Percentiles rank a stretch among this genome's conserved stretches.
Evolutionary conservation across 2,797 vertebrate species (phyloP).

Genomic region (Valencia hispanica): DNA sequence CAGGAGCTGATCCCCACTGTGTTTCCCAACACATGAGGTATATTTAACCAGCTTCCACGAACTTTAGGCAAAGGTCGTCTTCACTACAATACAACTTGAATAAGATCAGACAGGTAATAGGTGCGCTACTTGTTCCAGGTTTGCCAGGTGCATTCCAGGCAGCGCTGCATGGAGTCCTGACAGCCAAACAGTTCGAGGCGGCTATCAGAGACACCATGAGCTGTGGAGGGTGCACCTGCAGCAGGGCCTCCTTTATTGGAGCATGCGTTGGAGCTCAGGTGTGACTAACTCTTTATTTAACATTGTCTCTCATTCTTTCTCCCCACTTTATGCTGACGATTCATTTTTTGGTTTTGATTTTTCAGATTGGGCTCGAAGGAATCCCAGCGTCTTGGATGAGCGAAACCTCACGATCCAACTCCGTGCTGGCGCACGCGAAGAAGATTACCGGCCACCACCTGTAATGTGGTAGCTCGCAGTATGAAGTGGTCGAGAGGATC

Average conservation of each 20-base stretch:
- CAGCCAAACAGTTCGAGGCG: constrained; percentile 68
- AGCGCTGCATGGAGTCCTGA: constrained; percentile 81
- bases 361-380: constrained; percentile 71
- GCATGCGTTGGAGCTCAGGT: constrained; percentile 83
- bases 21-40: constrained; percentile 82
- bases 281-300: background rate
- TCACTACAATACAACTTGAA: background rate
- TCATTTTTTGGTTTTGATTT: constrained; percentile 7
- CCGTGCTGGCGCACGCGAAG: constrained; percentile 67
- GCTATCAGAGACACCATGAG: constrained; percentile 79
- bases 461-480: constrained; percentile 25
- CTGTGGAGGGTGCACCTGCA: constrained; percentile 83
- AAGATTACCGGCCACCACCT: constrained; percentile 64
- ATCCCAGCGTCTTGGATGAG: constrained; percentile 77
- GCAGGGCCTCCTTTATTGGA: constrained; percentile 81
- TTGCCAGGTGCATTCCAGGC: constrained; percentile 84
- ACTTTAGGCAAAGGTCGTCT: background rate
- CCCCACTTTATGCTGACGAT: background rate
- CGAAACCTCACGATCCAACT: constrained; percentile 64
- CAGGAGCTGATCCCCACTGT: constrained; percentile 74
- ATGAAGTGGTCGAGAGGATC: constrained; percentile 9
- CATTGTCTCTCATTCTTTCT: background rate
- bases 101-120: background rate
- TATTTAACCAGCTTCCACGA: background rate
- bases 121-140: constrained; percentile 56